phyloP scores from a whole-genome alignment of 1,140 invertebrate genomes.

The Leptonema lineaticorne region DNA sequence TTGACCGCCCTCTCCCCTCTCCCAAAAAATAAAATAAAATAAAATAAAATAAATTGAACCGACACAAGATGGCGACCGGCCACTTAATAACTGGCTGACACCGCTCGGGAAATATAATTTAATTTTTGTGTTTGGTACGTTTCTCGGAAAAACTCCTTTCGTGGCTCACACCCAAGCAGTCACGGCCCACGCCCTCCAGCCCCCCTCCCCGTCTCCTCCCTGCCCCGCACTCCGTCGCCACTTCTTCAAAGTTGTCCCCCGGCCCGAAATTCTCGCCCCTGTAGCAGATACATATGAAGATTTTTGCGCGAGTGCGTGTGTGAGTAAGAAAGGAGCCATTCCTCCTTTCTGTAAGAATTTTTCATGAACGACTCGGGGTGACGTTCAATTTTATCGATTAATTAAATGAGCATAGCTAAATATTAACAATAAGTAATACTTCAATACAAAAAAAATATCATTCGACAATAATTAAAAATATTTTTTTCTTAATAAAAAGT shows the following conservation, averaged over 20 bases:
- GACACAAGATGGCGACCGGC: conserved; percentile 55
- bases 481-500: too few species aligned
- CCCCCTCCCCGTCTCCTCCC: neutral
- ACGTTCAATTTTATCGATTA: neutral
- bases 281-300: conserved; percentile 36
- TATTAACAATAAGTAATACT: neutral
- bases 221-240: neutral
- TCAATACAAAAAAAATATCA: too few species aligned
- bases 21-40: too few species aligned
- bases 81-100: conserved; percentile 60
- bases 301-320: conserved; percentile 35
- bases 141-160: conserved; percentile 32
- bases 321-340: conserved; percentile 38
- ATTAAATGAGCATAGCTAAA: too few species aligned
- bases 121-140: conserved; percentile 54
- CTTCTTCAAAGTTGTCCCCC: neutral
- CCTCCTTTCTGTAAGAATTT: conserved; percentile 39
- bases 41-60: neutral
- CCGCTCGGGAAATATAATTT: conserved; percentile 60
- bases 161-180: neutral
- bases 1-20: too few species aligned
- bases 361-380: conserved; percentile 36
- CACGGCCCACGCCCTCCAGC: neutral
- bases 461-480: too few species aligned
- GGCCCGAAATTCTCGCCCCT: conserved; percentile 12